Evolutionary conservation across 1,140 invertebrate genomes (phyloP).

Genomic region (Drosophila nebulosa): DNA sequence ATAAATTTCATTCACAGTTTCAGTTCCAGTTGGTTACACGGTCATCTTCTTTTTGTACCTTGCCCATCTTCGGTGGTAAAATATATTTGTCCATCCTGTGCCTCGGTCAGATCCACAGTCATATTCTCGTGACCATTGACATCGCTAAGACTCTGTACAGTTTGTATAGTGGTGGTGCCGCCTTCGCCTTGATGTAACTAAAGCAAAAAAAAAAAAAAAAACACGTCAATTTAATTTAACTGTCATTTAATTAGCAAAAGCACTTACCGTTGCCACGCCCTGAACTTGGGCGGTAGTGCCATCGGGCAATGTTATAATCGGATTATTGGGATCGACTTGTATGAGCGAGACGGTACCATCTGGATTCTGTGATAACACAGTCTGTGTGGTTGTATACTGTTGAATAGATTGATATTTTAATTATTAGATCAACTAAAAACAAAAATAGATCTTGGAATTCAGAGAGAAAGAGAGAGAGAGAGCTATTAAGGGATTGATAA

Average conservation of each 20-base stretch:
- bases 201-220: neutral
- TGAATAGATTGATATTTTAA: neutral
- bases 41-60: too few relatives aligned
- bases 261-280: constrained; percentile 90
- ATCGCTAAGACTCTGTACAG: constrained; percentile 85
- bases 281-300: constrained; percentile 97
- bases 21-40: too few relatives aligned
- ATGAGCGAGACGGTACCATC: constrained; percentile 98
- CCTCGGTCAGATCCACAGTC: constrained; percentile 93
- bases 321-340: constrained; percentile 96
- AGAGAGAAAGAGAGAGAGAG: neutral
- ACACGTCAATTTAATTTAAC: neutral
- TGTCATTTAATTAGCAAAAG: neutral
- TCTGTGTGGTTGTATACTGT: constrained; percentile 89
- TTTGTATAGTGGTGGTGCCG: constrained; percentile 86
- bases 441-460: neutral
- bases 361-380: constrained; percentile 97
- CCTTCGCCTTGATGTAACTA: constrained; percentile 90
- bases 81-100: constrained; percentile 96
- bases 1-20: too few relatives aligned
- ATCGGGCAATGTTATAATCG: constrained; percentile 96
- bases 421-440: neutral
- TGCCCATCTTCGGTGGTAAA: constrained; percentile 96
- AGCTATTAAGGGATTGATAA: neutral
- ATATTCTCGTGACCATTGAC: constrained; percentile 86